Evolutionary conservation across 2,797 vertebrate genomes (phyloP).

Genomic region (Tokudaia muenninki): DNA sequence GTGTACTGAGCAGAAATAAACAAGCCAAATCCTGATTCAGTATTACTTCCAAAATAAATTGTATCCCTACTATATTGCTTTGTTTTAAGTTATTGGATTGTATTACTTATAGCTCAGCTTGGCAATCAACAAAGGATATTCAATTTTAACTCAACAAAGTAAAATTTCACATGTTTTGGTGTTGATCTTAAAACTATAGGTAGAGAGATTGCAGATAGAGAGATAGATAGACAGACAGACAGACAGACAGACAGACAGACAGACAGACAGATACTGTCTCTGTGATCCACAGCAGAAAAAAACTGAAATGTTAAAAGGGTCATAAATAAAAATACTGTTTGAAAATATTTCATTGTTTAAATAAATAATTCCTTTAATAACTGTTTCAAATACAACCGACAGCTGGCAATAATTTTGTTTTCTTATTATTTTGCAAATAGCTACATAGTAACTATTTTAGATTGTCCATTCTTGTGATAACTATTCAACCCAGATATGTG

Average conservation of each 20-base stretch:
- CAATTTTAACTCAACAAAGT: not conserved
- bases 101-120: not conserved
- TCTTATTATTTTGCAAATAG: not conserved
- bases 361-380: not conserved
- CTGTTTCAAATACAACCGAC: conserved; percentile 20
- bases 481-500: not conserved
- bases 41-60: not conserved
- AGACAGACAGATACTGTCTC: not conserved
- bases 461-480: not conserved
- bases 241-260: not conserved
- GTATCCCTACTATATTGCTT: not conserved
- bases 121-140: not conserved
- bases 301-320: not conserved
- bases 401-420: not conserved
- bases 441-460: not conserved
- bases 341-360: not conserved
- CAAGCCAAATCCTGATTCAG: not conserved
- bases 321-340: not conserved
- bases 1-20: not conserved
- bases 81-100: not conserved
- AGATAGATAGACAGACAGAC: not conserved
- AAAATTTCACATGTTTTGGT: not conserved
- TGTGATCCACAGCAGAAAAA: not conserved
- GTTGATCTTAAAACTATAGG: not conserved
- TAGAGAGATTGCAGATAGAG: not conserved